These are phyloP conservation scores for Fringilla coelebs DNA, from an alignment of 2,797 vertebrate genomes.

Conservation along the genomic window DNA sequence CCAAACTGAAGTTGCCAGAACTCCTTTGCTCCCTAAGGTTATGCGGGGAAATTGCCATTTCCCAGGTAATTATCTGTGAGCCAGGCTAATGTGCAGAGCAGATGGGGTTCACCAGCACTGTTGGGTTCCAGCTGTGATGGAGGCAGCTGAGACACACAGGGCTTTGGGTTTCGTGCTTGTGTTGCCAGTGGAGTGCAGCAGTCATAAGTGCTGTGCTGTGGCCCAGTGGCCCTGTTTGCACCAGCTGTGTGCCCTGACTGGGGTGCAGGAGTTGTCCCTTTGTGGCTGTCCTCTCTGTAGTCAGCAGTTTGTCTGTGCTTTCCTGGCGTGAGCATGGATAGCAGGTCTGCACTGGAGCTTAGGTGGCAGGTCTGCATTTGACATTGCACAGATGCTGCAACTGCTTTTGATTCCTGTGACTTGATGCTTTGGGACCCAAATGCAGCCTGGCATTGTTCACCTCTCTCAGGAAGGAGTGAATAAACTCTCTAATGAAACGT, in stretches of 20 bases:
- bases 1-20: not conserved
- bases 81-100: not conserved
- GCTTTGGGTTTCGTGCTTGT: not conserved
- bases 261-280: not conserved
- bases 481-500: not conserved
- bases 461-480: not conserved
- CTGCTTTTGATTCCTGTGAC: not conserved
- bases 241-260: not conserved
- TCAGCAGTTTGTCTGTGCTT: not conserved
- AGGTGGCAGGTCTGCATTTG: not conserved
- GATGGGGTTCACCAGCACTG: not conserved
- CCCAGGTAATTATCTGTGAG: not conserved
- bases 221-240: not conserved
- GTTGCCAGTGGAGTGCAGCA: not conserved
- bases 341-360: not conserved
- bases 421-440: not conserved
- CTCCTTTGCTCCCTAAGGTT: not conserved
- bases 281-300: not conserved
- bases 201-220: not conserved
- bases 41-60: not conserved
- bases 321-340: not conserved
- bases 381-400: not conserved
- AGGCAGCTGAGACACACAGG: not conserved
- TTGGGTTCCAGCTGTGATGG: not conserved
- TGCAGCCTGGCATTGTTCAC: accelerated